Conservation (phyloP, 2,888 invertebrate genomes). For the Schrankia costaestrigalis region DNA sequence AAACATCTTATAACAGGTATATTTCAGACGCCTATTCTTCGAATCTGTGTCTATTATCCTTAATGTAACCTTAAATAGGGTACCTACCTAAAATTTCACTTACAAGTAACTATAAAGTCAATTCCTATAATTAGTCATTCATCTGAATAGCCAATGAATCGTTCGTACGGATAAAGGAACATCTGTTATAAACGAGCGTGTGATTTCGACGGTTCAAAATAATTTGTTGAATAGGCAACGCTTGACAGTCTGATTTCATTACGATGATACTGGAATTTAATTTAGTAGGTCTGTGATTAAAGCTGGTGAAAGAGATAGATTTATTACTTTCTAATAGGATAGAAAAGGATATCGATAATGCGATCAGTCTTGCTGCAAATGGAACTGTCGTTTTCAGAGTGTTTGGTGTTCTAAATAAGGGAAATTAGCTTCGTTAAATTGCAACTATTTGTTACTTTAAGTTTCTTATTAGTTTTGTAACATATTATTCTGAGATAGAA, state of each 20-base stretch:
- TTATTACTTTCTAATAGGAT: not conserved
- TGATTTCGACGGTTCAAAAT: conserved; percentile 23
- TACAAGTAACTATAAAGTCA: too few relatives aligned
- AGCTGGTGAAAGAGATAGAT: conserved; percentile 7
- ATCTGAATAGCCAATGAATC: conserved; percentile 18
- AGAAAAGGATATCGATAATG: not conserved
- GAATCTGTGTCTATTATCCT: too few relatives aligned
- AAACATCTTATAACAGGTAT: too few relatives aligned
- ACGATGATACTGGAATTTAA: conserved; percentile 22
- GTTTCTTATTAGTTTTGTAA: too few relatives aligned
- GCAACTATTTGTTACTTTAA: too few relatives aligned
- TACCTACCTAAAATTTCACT: too few relatives aligned
- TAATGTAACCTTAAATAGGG: too few relatives aligned
- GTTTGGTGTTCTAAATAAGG: not conserved
- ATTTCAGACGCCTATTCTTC: too few relatives aligned
- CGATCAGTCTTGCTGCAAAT: not conserved
- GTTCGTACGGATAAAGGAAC: conserved; percentile 4
- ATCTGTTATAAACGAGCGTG: conserved; percentile 19
- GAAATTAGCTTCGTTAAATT: too few relatives aligned
- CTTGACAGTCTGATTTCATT: conserved; percentile 28
- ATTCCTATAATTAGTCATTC: conserved; percentile 1
- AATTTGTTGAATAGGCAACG: conserved; percentile 18
- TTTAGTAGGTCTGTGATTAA: conserved; percentile 16
- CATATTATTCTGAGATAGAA: too few relatives aligned
- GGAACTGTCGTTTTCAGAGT: not conserved